Base-by-base conservation (phyloP, 2,797 vertebrate species). In the Cuniculus paca region DNA sequence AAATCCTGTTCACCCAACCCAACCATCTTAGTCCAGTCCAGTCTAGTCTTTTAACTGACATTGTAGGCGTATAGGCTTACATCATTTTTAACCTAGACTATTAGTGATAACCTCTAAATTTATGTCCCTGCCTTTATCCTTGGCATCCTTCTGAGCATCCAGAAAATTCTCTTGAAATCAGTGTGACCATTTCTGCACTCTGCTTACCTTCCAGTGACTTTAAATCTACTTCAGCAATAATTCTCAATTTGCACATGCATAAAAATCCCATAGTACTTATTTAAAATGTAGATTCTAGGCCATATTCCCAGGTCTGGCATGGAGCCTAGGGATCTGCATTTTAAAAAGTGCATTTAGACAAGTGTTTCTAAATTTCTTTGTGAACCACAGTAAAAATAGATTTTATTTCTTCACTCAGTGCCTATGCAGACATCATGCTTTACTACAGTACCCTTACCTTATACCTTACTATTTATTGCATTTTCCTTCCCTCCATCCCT, bases 201-300 rank as follows among this genome's bases (percentile, higher is more conserved):
- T 94, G 16, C 50, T 92, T 82, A 31, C 48, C 39, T 52, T 88
- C 61, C 13, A 74, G 63, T 84, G 74, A 6, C 48, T 88, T 63
- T n/a, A 83, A 48, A 60, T 88, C 36, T 60, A 28, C 45, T 78
- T 88, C 34, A 50, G 31, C 56, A 45, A 5, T 75, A 45, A 50
- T 83, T 88, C 52, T 91, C 65, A 82, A 1, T 90, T 83, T 68
- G 48, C 83, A 65, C 48, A 20, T 87, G 14, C 20, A 4, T 87
- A 87, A 26, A 22, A 81, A 39, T 86, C 24, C 26, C 60, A 92
- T 74, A 58, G 31, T 83, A 84, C 48, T 86, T 85, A 26, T 65
- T 90, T 50, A 95, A 93, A 91, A 96, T 56, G 39, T 56, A 56
- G 31, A 77, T 82, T 85, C 79, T 58, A 75, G 72, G 63, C 39